Conservation (phyloP, 2,797 vertebrate genomes). For the Eurystomus glaucurus region DNA sequence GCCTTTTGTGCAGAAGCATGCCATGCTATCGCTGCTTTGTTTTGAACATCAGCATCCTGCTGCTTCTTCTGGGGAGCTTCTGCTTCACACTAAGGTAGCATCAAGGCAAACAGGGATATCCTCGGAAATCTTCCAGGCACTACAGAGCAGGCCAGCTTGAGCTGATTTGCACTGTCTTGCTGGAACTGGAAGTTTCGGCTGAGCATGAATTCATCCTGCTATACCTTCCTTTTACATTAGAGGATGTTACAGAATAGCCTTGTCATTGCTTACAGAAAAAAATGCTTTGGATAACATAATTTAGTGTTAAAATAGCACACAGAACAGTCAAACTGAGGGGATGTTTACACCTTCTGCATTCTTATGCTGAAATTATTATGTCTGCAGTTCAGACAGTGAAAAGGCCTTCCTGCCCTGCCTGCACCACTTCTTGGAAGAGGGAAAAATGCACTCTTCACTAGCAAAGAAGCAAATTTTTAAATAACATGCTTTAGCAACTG, state of each 20-base stretch:
- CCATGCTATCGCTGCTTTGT: background rate
- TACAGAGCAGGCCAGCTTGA: background rate
- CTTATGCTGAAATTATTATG: background rate
- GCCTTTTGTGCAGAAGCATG: background rate
- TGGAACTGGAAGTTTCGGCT: background rate
- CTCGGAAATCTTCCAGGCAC: background rate
- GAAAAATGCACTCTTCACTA: background rate
- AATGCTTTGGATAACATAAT: background rate
- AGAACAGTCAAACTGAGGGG: background rate
- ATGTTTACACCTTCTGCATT: background rate
- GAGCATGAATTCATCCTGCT: background rate
- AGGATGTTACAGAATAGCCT: background rate
- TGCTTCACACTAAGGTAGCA: background rate
- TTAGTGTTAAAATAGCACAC: background rate
- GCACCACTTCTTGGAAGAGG: background rate
- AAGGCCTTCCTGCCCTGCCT: background rate
- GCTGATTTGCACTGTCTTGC: rapidly evolving
- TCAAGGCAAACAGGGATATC: background rate
- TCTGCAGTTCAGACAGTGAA: background rate
- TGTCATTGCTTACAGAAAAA: background rate
- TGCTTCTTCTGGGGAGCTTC: background rate
- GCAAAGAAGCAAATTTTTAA: background rate
- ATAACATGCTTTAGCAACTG: background rate
- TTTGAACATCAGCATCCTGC: background rate
- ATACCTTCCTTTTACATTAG: background rate